These are phyloP conservation scores for Daphoenositta chrysoptera DNA, from an alignment of 2,113 vertebrate species.

Conservation along the genomic window DNA sequence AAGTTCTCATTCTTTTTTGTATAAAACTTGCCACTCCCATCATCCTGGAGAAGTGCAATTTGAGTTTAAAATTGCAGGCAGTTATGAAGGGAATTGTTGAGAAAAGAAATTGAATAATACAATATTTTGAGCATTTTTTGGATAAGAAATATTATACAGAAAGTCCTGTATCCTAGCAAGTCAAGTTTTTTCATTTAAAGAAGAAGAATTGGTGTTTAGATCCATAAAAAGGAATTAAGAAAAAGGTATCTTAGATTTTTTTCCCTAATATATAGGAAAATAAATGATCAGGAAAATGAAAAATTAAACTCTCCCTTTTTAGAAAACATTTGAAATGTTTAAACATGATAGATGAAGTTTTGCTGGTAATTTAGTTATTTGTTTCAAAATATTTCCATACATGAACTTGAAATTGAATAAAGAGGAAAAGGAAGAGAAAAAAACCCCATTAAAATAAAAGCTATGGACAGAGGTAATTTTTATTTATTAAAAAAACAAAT, in stretches of 20 bases:
- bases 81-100: neutral
- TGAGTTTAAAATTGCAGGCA: neutral
- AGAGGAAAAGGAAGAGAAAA: neutral
- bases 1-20: neutral
- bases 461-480: neutral
- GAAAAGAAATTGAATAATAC: neutral
- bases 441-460: fast-evolving
- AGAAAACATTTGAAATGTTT: neutral
- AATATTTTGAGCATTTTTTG: neutral
- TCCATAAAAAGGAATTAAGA: neutral
- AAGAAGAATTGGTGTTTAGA: neutral
- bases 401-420: neutral
- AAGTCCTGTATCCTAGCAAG: neutral
- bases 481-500: neutral
- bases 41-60: neutral
- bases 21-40: neutral
- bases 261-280: neutral
- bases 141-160: neutral
- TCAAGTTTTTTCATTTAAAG: neutral
- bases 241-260: neutral
- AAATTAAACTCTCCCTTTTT: neutral
- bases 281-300: neutral
- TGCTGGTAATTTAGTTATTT: neutral
- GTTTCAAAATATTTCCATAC: neutral
- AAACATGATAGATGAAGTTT: neutral